Percentiles rank a stretch among this genome's conserved stretches.
These are phyloP conservation scores for Oenanthe melanoleuca DNA, from an alignment of 2,113 vertebrate species.

Conservation along the genomic window DNA sequence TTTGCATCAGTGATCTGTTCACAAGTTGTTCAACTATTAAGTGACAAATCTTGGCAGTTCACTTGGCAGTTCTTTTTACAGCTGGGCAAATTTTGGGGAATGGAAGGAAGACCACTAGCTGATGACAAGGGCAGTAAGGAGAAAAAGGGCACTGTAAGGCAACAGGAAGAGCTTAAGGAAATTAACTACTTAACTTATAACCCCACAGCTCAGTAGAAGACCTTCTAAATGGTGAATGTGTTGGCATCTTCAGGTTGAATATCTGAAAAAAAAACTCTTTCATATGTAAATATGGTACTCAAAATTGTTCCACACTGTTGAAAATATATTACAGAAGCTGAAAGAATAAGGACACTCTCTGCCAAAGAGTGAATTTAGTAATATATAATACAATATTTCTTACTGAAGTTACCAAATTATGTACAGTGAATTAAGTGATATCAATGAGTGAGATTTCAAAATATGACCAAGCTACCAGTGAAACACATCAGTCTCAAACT, in stretches of 20 bases:
- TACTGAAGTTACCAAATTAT: neutral
- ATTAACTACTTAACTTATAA: neutral
- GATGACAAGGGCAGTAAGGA: neutral
- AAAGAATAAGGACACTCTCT: neutral
- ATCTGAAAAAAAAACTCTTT: neutral
- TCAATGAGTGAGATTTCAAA: neutral
- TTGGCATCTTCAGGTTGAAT: neutral
- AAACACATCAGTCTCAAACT: neutral
- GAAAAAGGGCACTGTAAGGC: neutral
- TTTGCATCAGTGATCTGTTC: constrained; percentile 37
- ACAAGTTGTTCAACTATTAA: constrained; percentile 51
- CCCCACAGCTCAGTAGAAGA: neutral
- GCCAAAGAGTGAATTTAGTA: neutral
- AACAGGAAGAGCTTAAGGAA: constrained; percentile 12
- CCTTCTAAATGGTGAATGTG: neutral
- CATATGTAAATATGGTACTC: neutral
- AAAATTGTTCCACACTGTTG: neutral
- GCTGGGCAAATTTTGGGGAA: constrained; percentile 1
- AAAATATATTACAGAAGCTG: neutral
- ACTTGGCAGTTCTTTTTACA: constrained; percentile 23
- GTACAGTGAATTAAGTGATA: neutral
- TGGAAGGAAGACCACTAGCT: neutral
- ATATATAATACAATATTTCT: neutral
- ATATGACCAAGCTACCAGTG: neutral
- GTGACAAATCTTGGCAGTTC: constrained; percentile 27